phyloP scores from a whole-genome alignment of 2,797 vertebrate species.

The Dendrocincla tyrannina region DNA sequence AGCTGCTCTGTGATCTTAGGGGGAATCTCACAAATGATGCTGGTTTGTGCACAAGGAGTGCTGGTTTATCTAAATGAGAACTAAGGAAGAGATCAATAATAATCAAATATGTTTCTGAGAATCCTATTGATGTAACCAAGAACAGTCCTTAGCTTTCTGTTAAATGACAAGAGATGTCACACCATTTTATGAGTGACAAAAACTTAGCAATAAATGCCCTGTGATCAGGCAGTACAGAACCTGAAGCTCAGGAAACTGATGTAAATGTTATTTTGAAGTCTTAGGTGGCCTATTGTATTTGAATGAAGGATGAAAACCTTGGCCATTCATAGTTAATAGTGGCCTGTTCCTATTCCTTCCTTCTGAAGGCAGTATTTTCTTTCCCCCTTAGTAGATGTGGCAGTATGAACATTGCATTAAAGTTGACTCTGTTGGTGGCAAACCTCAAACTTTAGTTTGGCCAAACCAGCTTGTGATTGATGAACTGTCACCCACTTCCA shows the following conservation, averaged over 20 bases:
- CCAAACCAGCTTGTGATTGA: background rate
- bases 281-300: background rate
- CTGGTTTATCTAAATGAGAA: background rate
- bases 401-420: background rate
- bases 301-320: background rate
- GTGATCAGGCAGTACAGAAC: background rate
- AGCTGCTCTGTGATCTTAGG: background rate
- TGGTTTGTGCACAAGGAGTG: background rate
- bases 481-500: background rate
- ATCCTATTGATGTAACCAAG: background rate
- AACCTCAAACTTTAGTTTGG: background rate
- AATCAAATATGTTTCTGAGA: background rate
- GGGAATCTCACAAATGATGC: background rate
- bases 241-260: background rate
- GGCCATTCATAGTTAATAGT: background rate
- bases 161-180: background rate
- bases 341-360: rapidly evolving
- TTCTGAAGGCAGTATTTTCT: background rate
- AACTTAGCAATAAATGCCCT: background rate
- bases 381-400: background rate
- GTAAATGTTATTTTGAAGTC: background rate
- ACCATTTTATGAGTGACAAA: background rate
- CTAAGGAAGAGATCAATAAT: background rate
- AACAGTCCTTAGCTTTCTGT: background rate
- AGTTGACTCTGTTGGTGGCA: background rate